These are phyloP conservation scores for Silurus meridionalis DNA, from an alignment of 2,113 vertebrate genomes.

Conservation along the genomic window DNA sequence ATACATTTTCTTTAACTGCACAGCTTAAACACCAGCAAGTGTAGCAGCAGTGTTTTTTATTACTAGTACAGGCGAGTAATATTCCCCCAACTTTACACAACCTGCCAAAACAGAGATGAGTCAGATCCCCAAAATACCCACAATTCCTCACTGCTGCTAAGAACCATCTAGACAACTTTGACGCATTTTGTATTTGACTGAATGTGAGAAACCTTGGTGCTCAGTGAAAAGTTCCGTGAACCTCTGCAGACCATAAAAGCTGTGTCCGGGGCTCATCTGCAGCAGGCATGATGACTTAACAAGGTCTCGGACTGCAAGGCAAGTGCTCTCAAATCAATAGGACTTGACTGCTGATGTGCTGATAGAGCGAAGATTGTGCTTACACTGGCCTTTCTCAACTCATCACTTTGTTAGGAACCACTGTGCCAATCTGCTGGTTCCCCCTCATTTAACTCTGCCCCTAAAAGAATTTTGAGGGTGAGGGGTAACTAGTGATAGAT, in stretches of 20 bases:
- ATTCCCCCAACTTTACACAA: slow-evolving; percentile 1
- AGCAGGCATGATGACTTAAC: neutral
- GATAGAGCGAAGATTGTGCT: neutral
- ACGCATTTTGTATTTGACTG: slow-evolving; percentile 59
- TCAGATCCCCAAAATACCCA: slow-evolving; percentile 44
- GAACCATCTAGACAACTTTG: slow-evolving; percentile 44
- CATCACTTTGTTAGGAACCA: slow-evolving; percentile 9
- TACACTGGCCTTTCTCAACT: slow-evolving; percentile 3
- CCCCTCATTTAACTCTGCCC: neutral
- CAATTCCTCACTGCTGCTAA: slow-evolving; percentile 59
- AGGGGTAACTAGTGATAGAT: neutral
- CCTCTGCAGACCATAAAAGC: neutral
- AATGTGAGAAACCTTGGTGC: slow-evolving; percentile 35
- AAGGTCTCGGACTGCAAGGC: slow-evolving; percentile 15
- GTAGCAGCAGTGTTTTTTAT: neutral
- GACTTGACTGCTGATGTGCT: slow-evolving; percentile 38
- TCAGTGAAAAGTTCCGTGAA: neutral
- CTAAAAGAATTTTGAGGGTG: neutral
- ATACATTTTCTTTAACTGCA: neutral
- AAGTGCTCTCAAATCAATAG: slow-evolving; percentile 36
- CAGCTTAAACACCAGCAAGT: neutral
- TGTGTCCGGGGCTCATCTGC: neutral
- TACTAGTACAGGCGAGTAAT: slow-evolving; percentile 18
- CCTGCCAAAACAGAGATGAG: slow-evolving; percentile 24
- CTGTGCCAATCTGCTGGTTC: neutral